Base-by-base conservation (phyloP, 2,113 vertebrate genomes). In the Andinoacara biseriatus region DNA sequence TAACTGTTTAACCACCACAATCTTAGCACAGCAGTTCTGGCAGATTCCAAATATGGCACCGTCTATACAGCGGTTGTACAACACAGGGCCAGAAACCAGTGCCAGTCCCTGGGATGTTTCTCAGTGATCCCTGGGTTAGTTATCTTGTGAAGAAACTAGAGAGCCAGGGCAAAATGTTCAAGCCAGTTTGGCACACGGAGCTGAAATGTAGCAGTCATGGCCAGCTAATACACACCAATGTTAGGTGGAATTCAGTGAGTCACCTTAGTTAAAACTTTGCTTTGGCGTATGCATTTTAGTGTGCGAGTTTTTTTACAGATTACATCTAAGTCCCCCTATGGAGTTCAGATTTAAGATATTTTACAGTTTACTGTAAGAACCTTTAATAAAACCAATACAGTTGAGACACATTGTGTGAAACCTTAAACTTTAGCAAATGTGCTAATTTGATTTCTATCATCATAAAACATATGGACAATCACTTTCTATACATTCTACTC, bases 21-120 rank as follows among this genome's bases (percentile, higher is more conserved):
- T 83, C 78, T 81, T 69, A 91, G 82, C 61, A 18, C 82, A 88
- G 85, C 78, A 20, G 15, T 65, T 76, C 61, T 84, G 82, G 91
- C 87, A 87, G 10, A 79, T 58, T 43, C 15, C 7, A 5, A 79
- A 78, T 79, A 69, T 85, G 92, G 84, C 84, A 76, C 62, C 26
- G 83, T 83, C 81, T 49, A 0, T 49, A 18, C 29, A 81, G 92
- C 43, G 67, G 83, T 93, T 29, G 74, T 72, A 29, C 78, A 46
- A 52, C 38, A 24, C 61, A 58, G 80, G 58, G 85, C 90, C 87
- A 80, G 86, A 74, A 83, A 90, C 10, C 5, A 31, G 38, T 60
- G 84, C 89, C 91, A 89, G 82, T 63, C 85, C 49, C 82, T 61
- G 60, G 80, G 86, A 85, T 78, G 86, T 58, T 83, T 84, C 80